Percentiles rank a stretch among this genome's conserved stretches.
Conservation (phyloP, 2,797 vertebrate species). For the Eurystomus glaucurus region DNA sequence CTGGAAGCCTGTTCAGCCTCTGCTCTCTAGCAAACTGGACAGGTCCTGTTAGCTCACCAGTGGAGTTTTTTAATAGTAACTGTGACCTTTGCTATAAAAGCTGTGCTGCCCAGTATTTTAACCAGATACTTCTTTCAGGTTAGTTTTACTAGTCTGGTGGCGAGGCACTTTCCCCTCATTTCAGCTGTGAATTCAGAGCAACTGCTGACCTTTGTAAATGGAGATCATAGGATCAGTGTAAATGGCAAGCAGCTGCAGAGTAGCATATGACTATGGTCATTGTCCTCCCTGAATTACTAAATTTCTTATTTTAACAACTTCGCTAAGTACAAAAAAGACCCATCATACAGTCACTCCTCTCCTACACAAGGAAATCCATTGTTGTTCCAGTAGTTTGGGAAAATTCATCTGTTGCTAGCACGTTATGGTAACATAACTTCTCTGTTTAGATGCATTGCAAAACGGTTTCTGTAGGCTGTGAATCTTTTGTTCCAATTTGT, state of each 20-base stretch:
- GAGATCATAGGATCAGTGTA: conserved; percentile 61
- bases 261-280: conserved; percentile 61
- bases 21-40: neutral
- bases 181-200: conserved; percentile 43
- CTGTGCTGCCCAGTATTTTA: neutral
- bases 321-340: neutral
- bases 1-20: neutral
- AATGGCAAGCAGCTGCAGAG: conserved; percentile 69
- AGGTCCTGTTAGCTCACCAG: fast-evolving
- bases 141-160: neutral
- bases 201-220: conserved; percentile 61
- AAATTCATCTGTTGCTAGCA: conserved; percentile 14
- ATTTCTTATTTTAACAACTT: conserved; percentile 69
- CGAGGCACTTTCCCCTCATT: neutral
- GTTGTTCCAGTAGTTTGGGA: conserved; percentile 35
- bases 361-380: conserved; percentile 43
- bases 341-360: neutral
- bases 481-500: neutral
- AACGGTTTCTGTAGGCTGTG: neutral
- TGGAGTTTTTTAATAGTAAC: neutral
- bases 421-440: neutral
- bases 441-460: conserved; percentile 41
- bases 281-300: conserved; percentile 59
- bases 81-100: neutral
- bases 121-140: neutral